Base-by-base conservation (phyloP, 2,797 vertebrate species). In the Lagodon rhomboides region DNA sequence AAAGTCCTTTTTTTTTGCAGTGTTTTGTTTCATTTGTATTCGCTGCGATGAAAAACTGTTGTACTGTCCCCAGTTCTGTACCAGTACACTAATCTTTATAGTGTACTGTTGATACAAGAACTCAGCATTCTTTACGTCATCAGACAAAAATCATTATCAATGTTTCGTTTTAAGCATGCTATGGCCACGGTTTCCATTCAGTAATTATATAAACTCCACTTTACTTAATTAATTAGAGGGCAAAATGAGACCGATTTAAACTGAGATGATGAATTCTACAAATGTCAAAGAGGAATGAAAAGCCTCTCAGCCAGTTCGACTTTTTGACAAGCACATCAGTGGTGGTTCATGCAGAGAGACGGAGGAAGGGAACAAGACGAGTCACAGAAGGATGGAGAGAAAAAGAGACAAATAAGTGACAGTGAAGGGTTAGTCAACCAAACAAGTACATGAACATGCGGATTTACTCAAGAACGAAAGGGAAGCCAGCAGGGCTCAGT, bases 261-360 rank as follows among this genome's bases (percentile, higher is more conserved):
- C 58, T 41, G 0, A 43, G n/a, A 64, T 47, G 6, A 53, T 59
- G 3, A 38, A 30, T 55, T 49, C 13, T 43, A 5, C 18, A 59
- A 51, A 51, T 20, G 15, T 66, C 1, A 34, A 34, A 34, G 34
- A 34, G 34, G 34, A 34, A 34, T 34, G 34, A 34, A 7, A 34
- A 34, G 7, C 6, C 34, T 34, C 6, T 34, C 34, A 34, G 6
- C 34, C 34, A 34, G 6, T 34, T 34, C 6, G 34, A 7, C 34
- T 34, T 80, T 43, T 69, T 58, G 12, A 56, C 61, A 83, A 62
- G 25, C 18, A 18, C 23, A 53, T 53, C 38, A 51, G 12, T 67
- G 38, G 15, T 65, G 44, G 38, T 25, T 25, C 9, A 38, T 5
- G 1, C 43, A 54, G 55, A 50, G 38, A 73, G 22, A 44, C 46